These are phyloP conservation scores for Rhinichthys osculus DNA, from an alignment of 2,797 vertebrate species.

Conservation along the genomic window DNA sequence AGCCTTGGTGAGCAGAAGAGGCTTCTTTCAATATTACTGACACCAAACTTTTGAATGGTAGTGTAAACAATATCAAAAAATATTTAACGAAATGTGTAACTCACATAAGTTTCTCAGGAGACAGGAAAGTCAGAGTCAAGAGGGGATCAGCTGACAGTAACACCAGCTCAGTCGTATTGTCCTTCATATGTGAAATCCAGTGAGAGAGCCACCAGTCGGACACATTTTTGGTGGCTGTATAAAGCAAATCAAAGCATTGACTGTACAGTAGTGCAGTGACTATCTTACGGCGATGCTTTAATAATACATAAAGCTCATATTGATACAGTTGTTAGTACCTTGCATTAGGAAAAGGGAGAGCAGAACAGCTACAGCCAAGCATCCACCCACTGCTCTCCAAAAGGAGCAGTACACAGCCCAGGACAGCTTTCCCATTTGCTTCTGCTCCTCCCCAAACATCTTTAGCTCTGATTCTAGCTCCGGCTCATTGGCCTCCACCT, in stretches of 20 bases:
- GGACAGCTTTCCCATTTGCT: constrained; percentile 87
- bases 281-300: background rate
- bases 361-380: constrained; percentile 80
- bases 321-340: constrained; percentile 75
- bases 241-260: background rate
- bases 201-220: constrained; percentile 97
- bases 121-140: constrained; percentile 78
- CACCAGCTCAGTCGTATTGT: constrained; percentile 65
- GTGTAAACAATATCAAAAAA: background rate
- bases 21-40: background rate
- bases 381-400: constrained; percentile 85
- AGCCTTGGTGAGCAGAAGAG: background rate
- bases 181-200: constrained; percentile 88
- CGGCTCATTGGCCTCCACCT: constrained; percentile 49
- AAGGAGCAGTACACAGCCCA: constrained; percentile 89
- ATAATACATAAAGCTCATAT: background rate
- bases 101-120: constrained; percentile 77
- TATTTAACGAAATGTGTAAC: constrained; percentile 59
- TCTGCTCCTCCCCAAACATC: constrained; percentile 83
- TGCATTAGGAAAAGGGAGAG: constrained; percentile 91
- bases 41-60: background rate
- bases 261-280: background rate
- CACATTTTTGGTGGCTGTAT: constrained; percentile 86
- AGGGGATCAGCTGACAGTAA: constrained; percentile 53
- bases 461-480: constrained; percentile 53